phyloP scores from a whole-genome alignment of 2,113 vertebrate species.

The Ceuthmochares aereus region DNA sequence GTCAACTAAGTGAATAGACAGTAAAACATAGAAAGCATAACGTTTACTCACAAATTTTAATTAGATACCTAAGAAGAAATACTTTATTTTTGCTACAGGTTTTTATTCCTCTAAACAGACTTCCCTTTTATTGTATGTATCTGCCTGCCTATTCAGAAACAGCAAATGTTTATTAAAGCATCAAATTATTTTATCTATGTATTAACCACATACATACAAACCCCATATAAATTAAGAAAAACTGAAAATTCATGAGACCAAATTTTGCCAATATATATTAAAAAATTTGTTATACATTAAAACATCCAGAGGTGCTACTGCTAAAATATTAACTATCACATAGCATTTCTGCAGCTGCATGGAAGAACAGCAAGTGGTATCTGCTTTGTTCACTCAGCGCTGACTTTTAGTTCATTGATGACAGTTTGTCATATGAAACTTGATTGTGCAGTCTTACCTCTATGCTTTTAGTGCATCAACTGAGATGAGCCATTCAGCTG shows the following conservation, averaged over 20 bases:
- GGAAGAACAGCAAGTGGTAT: background rate
- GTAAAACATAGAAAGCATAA: background rate
- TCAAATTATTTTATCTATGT: background rate
- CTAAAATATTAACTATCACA: background rate
- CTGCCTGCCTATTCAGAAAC: background rate
- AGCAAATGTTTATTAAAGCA: background rate
- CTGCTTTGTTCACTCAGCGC: background rate
- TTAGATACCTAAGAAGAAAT: background rate
- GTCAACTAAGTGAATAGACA: background rate
- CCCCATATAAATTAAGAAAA: fast-evolving
- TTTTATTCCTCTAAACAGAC: background rate
- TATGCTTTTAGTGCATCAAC: background rate
- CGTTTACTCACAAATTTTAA: background rate
- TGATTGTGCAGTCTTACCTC: background rate
- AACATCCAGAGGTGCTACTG: background rate
- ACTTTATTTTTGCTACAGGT: background rate
- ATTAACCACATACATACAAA: background rate
- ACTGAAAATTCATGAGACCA: background rate
- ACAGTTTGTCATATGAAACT: background rate
- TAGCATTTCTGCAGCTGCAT: background rate
- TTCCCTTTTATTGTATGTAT: background rate
- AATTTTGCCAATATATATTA: background rate
- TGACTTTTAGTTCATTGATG: background rate
- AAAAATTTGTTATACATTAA: background rate
- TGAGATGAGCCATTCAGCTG: background rate